Base-by-base conservation (phyloP, 2,797 vertebrate genomes). In the Hybognathus amarus region DNA sequence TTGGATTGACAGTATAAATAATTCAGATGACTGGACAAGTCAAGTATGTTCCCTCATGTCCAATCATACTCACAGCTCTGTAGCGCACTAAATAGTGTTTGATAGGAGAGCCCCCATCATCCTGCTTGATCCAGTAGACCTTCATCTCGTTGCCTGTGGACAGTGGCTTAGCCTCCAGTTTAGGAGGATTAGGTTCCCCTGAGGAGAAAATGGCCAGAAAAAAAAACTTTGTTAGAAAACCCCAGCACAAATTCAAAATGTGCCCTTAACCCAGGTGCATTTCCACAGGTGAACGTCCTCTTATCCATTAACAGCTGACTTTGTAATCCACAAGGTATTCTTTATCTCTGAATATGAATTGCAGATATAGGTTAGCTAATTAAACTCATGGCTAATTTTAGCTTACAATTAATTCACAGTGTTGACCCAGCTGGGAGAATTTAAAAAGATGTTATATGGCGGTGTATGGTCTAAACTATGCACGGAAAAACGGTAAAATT, bases 161-260 rank as follows among this genome's bases (percentile, higher is more conserved):
- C 85, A 93, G 94, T 90, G 95, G 89, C 90, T 95, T 95, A 64
- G 91, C 95, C 89, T 97, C 94, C 56, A 99, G 93, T 88, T 96
- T 97, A 70, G 98, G 98, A 56, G 97, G 94, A 10, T 94, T 98
- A 89, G 98, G 98, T 94, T 99, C 98, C 87, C 97, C 98, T 99
- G 90, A 78, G 95, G 93, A 87, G 89, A 86, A 92, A 84, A 94
- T 87, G 91, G 15, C 87, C 77, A 86, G 4, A 86, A 77, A 70
- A 40, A 79, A 40, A 11, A 30, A 50, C 6, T n/a, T n/a, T 15
- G 84, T 93, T 85, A 91, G 85, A 50, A 50, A n/a, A 47, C 59
- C 27, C 59, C 11, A 42, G 24, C 71, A 8, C 66, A 75, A 42
- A 40, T 42, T 45, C 33, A 70, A 61, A 15, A 40, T 36, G 45